Evolutionary conservation across 2,113 vertebrate species (phyloP).

Genomic region (Sturnira hondurensis): DNA sequence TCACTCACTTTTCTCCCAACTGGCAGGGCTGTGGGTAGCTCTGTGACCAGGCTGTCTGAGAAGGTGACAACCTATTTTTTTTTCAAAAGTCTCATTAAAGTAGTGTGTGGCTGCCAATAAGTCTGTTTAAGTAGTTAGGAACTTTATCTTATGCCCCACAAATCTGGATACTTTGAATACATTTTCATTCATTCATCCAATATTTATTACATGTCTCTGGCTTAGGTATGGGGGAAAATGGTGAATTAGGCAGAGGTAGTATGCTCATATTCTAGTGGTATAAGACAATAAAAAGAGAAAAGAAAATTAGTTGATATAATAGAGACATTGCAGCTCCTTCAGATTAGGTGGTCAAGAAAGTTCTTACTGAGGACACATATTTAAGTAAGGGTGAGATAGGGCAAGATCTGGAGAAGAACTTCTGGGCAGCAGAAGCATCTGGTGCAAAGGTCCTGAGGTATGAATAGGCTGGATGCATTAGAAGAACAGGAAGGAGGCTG

Average conservation of each 20-base stretch:
- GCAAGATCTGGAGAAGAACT: neutral
- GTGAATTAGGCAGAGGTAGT: neutral
- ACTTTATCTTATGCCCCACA: neutral
- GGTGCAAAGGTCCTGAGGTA: neutral
- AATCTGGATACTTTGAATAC: neutral
- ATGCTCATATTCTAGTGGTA: neutral
- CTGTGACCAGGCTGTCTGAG: neutral
- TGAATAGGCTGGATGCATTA: neutral
- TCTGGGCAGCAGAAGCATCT: neutral
- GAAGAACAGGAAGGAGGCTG: neutral
- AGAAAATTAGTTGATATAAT: neutral
- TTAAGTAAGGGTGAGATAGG: neutral
- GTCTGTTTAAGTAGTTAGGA: conserved; percentile 2
- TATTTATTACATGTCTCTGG: neutral
- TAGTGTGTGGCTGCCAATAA: neutral
- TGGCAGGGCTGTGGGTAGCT: neutral
- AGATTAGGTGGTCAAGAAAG: neutral
- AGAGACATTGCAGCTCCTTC: neutral
- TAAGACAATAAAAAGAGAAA: neutral
- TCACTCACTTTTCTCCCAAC: neutral
- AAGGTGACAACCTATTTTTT: conserved; percentile 18
- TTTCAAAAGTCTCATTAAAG: conserved; percentile 18
- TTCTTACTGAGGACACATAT: neutral
- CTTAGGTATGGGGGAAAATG: neutral
- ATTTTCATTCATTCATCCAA: neutral